phyloP scores from a whole-genome alignment of 2,797 vertebrate species.

The Gymnopithys bicolor region DNA sequence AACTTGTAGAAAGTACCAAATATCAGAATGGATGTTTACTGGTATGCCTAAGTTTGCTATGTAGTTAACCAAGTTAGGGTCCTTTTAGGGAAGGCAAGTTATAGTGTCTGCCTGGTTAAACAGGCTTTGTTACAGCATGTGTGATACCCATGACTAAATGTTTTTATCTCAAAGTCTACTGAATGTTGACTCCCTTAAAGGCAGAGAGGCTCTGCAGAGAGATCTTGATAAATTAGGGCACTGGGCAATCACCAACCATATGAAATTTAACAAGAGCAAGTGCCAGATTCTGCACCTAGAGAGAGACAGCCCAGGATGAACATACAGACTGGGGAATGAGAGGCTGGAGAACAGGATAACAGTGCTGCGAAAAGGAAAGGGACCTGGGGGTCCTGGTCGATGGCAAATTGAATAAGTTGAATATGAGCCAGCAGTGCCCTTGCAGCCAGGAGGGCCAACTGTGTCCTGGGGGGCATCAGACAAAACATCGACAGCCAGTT shows the following conservation, averaged over 20 bases:
- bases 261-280: background rate
- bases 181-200: background rate
- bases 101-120: background rate
- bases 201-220: background rate
- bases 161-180: background rate
- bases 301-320: background rate
- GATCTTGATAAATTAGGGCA: background rate
- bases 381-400: background rate
- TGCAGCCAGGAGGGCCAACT: background rate
- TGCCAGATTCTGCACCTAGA: background rate
- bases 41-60: background rate
- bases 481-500: background rate
- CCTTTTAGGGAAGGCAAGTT: background rate
- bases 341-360: background rate
- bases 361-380: background rate
- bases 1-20: background rate
- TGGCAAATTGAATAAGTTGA: background rate
- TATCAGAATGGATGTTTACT: background rate
- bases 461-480: background rate
- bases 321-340: background rate
- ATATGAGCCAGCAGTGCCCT: background rate
- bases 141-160: background rate
- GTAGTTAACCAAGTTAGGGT: background rate
- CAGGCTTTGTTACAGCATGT: background rate
- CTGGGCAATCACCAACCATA: background rate